Evolutionary conservation across 2,797 vertebrate species (phyloP), one percentile per base, ranked within the genome.

Genomic region (Anabas testudineus): DNA sequence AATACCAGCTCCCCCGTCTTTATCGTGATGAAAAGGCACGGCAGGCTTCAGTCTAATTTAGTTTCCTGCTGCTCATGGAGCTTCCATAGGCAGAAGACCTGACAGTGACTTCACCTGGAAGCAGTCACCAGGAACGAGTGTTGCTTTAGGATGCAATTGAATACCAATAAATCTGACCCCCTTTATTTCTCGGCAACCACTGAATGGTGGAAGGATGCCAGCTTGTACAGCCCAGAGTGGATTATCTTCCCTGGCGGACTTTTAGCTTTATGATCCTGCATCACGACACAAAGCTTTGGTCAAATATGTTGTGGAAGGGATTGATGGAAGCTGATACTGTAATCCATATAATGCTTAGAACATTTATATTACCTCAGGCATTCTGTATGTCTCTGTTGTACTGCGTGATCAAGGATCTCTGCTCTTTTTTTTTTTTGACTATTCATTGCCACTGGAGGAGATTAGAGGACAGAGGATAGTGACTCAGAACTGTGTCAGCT

Each of bases 131-230:
- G 69, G 60, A 84, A 80, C 60, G 1, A 0, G 8, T 39, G 56
- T 71, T 80, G 65, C 74, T 86, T 81, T 71, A 71, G 67, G 66
- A 42, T 43, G 62, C 72, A 81, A 89, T 78, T 88, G 79, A 88
- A 88, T 81, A 76, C 80, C 80, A 72, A 83, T 87, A 84, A 76
- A 80, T 84, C 58, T 8, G 60, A 70, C 72, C 52, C 80, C 68
- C 65, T 82, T 85, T 85, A 74, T 48, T 76, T 79, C 76, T 61
- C 43, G 49, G 48, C 16, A 19, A 73, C 76, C 52, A 78, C 68
- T 63, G 39, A 70, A 21, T 16, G 42, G 57, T 75, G 77, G 67
- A 71, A 39, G 55, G 49, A 62, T 47, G 72, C 67, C 80, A 79
- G 69, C 65, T 65, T 70, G 34, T 63, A 21, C 41, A 52, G 75